These are phyloP conservation scores for Dermatophagoides farinae DNA, from an alignment of 1,140 invertebrate genomes.

Conservation along the genomic window DNA sequence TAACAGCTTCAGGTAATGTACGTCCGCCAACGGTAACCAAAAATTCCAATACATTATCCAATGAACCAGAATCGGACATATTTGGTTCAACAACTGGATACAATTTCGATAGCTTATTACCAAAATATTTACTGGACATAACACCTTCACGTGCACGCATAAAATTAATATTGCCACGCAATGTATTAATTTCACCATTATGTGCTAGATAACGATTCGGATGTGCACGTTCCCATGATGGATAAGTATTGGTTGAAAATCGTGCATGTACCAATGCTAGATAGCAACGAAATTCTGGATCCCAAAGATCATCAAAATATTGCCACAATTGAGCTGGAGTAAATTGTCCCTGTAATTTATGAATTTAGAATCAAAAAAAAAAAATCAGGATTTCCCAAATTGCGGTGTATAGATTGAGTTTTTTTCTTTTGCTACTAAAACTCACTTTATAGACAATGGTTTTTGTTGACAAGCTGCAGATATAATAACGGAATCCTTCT, in stretches of 20 bases:
- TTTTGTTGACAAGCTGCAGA: conserved; percentile 73
- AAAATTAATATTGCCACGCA: conserved; percentile 89
- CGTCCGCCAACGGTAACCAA: conserved; percentile 74
- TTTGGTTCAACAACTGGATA: conserved; percentile 96
- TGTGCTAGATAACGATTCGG: conserved; percentile 94
- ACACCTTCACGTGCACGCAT: conserved; percentile 97
- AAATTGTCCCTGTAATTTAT: conserved; percentile 50
- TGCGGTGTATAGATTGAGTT: too few species aligned
- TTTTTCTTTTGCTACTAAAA: background rate
- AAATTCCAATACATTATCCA: conserved; percentile 95
- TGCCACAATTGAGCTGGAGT: conserved; percentile 86
- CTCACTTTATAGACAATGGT: conserved; percentile 78
- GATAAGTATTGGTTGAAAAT: conserved; percentile 97
- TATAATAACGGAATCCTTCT: conserved; percentile 72
- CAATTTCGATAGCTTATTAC: conserved; percentile 55
- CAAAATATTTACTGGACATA: conserved; percentile 69
- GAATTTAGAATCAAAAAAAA: background rate
- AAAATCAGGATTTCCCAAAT: background rate
- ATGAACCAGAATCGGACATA: conserved; percentile 86
- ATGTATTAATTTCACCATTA: conserved; percentile 98
- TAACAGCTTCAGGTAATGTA: conserved; percentile 81
- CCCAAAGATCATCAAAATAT: conserved; percentile 48
- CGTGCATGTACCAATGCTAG: conserved; percentile 84
- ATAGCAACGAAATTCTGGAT: conserved; percentile 73
- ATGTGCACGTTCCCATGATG: conserved; percentile 95